Evolutionary conservation across 2,888 invertebrate species (phyloP).

Genomic region (Aleiodes alternator): DNA sequence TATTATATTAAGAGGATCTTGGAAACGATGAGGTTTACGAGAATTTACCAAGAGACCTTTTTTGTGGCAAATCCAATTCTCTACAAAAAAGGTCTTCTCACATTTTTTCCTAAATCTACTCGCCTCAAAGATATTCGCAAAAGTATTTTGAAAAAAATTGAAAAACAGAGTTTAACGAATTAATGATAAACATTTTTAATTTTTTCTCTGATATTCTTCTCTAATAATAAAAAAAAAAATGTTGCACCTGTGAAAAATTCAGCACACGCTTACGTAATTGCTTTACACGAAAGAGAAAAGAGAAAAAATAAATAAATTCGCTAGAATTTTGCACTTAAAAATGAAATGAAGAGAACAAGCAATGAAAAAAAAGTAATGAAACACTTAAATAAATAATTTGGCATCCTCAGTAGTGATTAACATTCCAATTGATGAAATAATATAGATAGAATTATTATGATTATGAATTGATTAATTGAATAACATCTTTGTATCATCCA

Average conservation of each 20-base stretch:
- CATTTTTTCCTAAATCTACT: neutral
- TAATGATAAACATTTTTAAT: neutral
- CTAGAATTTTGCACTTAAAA: slow-evolving; percentile 25
- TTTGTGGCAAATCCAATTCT: neutral
- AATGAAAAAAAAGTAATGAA: neutral
- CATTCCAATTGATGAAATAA: slow-evolving; percentile 13
- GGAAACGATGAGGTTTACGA: neutral
- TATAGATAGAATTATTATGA: slow-evolving; percentile 17
- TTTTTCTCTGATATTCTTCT: slow-evolving; percentile 1
- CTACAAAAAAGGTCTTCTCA: neutral
- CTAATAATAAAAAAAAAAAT: neutral
- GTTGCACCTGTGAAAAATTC: slow-evolving; percentile 20
- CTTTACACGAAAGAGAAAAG: slow-evolving; percentile 19
- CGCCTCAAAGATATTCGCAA: neutral
- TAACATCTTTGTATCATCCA: slow-evolving; percentile 34
- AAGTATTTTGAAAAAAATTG: too few species aligned
- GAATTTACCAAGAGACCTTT: neutral
- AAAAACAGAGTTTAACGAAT: too few species aligned
- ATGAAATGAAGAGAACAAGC: neutral
- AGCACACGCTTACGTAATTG: slow-evolving; percentile 35
- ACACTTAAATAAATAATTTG: slow-evolving; percentile 21
- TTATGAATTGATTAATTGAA: slow-evolving; percentile 16
- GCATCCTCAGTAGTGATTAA: slow-evolving; percentile 29
- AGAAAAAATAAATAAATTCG: neutral
- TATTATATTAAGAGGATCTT: too few species aligned